Evolutionary conservation across 2,113 vertebrate species (phyloP).

Genomic region (Acrocephalus kingi): DNA sequence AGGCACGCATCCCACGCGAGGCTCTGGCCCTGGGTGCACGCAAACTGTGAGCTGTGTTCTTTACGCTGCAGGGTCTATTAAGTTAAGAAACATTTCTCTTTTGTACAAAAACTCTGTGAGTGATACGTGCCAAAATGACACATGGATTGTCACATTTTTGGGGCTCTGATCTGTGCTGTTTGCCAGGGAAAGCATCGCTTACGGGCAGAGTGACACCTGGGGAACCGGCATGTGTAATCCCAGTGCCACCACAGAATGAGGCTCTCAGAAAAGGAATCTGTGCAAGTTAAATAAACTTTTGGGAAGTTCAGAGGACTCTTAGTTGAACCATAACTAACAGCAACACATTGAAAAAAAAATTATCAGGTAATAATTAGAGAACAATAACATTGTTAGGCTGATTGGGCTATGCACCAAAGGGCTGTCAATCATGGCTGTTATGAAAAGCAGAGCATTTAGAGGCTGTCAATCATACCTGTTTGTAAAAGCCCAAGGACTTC

Average conservation of each 20-base stretch:
- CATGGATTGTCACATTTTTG: not conserved
- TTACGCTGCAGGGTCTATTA: not conserved
- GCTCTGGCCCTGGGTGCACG: not conserved
- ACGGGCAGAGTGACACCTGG: not conserved
- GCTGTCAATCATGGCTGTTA: slow-evolving; percentile 28
- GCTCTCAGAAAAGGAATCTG: not conserved
- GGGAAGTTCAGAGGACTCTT: not conserved
- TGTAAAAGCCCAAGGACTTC: slow-evolving; percentile 1
- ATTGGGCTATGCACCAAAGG: slow-evolving; percentile 10
- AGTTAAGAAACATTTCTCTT: not conserved
- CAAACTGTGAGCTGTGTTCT: not conserved
- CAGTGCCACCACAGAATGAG: not conserved
- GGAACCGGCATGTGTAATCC: not conserved
- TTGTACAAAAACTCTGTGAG: not conserved
- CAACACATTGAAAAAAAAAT: not conserved
- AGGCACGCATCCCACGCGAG: not conserved
- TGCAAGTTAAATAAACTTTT: not conserved
- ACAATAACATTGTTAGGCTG: slow-evolving; percentile 33
- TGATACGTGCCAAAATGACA: not conserved
- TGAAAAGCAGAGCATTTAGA: slow-evolving; percentile 34
- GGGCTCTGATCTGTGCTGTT: not conserved
- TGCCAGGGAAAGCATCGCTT: not conserved
- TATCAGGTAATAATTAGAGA: slow-evolving; percentile 40
- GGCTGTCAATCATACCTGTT: slow-evolving; percentile 43
- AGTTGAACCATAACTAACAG: not conserved